phyloP scores from a whole-genome alignment of 1,140 invertebrate genomes.

The Drosophila persimilis region DNA sequence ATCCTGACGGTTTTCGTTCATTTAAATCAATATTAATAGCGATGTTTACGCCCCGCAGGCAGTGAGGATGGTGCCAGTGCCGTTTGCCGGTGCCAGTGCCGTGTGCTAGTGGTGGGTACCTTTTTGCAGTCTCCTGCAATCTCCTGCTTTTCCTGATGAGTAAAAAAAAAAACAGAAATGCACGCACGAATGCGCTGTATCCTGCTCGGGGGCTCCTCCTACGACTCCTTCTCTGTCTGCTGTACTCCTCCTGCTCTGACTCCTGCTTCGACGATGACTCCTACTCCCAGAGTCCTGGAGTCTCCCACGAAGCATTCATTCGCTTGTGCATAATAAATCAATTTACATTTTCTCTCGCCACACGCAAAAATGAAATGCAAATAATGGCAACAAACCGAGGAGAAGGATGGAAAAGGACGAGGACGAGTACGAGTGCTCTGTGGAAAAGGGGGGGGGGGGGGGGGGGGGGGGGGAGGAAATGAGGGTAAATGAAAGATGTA shows the following conservation, averaged over 20 bases:
- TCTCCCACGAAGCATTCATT: slow-evolving; percentile 56
- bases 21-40: slow-evolving; percentile 73
- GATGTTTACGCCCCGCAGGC: slow-evolving; percentile 57
- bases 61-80: slow-evolving; percentile 20
- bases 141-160: slow-evolving; percentile 2
- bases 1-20: slow-evolving; percentile 13
- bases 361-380: slow-evolving; percentile 73
- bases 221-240: neutral
- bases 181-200: slow-evolving; percentile 23
- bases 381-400: slow-evolving; percentile 61
- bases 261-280: slow-evolving; percentile 14
- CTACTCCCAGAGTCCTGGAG: neutral
- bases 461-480: neutral
- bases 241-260: neutral
- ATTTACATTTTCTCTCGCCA: slow-evolving; percentile 74
- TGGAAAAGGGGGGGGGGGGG: neutral
- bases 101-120: slow-evolving; percentile 30
- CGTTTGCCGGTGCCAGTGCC: no score
- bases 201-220: no score
- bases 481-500: slow-evolving; percentile 2
- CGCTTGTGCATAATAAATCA: slow-evolving; percentile 76
- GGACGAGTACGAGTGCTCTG: no score
- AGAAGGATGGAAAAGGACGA: neutral
- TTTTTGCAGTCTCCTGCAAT: slow-evolving; percentile 22
- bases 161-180: slow-evolving; percentile 16